Base-by-base conservation (phyloP, 2,113 vertebrate genomes). In the Chloropsis cyanopogon region DNA sequence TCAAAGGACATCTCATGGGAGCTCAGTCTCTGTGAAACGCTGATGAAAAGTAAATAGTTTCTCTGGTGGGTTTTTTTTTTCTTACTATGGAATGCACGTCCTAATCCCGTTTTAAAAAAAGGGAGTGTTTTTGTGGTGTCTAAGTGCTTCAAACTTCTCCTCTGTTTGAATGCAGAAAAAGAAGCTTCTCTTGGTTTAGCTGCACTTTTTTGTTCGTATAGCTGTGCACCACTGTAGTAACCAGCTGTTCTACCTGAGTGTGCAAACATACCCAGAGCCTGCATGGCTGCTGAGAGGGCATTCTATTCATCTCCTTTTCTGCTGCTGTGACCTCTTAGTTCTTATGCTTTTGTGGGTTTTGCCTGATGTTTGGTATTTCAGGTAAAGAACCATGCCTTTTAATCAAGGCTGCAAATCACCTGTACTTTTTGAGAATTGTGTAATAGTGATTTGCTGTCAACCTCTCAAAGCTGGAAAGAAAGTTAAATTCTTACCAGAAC, bases 361-460 rank as follows among this genome's bases (percentile, higher is more conserved):
- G 53, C 70, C 42, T 80, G 35, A 63, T 42, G 21, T 72, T 95
- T 68, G 63, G 53, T 90, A 69, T 94, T 91, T 86, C 29, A 69
- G 37, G 73, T 61, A 49, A 91, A 85, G 89, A 72, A 33, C 16
- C 2, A 1, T 87, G 49, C 46, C 31, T 95, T 95, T 89, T 84
- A 91, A 94, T 95, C 71, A 63, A 54, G 47, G 42, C 63, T 87
- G 50, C 42, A 85, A 94, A 95, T 95, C 70, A 88, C 78, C 75
- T 63, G 54, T 79, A 6, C 75, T 65, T 96, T 95, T 66, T 86
- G 76, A 86, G 37, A 75, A n/a, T 56, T 88, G 13, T 64, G 21
- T 66, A 81, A 71, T 77, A 96, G 79, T 70, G 88, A 95, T 94
- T 96, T 95, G 90, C 76, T 93, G 82, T 94, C 90, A 94, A 59